Evolutionary conservation across 2,888 invertebrate genomes (phyloP).

Genomic region (Dromius quadrimaculatus): DNA sequence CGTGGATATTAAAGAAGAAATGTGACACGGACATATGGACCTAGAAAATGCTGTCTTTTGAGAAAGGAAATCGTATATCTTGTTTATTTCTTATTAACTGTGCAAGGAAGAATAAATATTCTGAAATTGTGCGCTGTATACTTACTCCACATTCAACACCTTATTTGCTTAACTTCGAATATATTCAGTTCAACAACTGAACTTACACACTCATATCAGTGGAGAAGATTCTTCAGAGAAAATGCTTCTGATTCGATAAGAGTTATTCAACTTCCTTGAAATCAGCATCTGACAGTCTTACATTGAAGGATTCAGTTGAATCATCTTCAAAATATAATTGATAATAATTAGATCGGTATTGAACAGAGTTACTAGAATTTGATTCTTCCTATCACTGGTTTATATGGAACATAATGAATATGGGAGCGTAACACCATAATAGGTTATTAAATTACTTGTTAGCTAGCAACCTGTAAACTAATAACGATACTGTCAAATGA

Average conservation of each 20-base stretch:
- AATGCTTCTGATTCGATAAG: too few species aligned
- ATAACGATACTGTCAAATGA: slow-evolving; percentile 27
- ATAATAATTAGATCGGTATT: too few species aligned
- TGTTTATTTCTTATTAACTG: slow-evolving; percentile 41
- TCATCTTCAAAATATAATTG: too few species aligned
- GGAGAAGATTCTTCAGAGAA: too few species aligned
- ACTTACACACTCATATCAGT: too few species aligned
- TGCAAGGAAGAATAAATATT: slow-evolving; percentile 35
- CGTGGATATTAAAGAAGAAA: slow-evolving; percentile 42
- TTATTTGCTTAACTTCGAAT: too few species aligned
- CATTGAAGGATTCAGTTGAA: too few species aligned
- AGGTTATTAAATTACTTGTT: slow-evolving; percentile 29
- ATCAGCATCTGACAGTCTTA: too few species aligned
- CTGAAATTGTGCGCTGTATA: slow-evolving; percentile 14
- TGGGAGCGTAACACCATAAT: slow-evolving; percentile 14
- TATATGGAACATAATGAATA: slow-evolving; percentile 11
- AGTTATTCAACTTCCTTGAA: too few species aligned
- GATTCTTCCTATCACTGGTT: slow-evolving; percentile 1
- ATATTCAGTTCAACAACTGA: too few species aligned
- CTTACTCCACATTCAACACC: slow-evolving; percentile 21
- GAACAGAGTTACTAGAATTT: slow-evolving; percentile 2
- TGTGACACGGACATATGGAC: slow-evolving; percentile 42
- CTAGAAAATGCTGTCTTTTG: slow-evolving; percentile 37
- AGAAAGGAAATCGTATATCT: slow-evolving; percentile 40
- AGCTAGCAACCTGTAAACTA: slow-evolving; percentile 30